Conservation (phyloP, 2,797 vertebrate genomes). For the Sphaeramia orbicularis region DNA sequence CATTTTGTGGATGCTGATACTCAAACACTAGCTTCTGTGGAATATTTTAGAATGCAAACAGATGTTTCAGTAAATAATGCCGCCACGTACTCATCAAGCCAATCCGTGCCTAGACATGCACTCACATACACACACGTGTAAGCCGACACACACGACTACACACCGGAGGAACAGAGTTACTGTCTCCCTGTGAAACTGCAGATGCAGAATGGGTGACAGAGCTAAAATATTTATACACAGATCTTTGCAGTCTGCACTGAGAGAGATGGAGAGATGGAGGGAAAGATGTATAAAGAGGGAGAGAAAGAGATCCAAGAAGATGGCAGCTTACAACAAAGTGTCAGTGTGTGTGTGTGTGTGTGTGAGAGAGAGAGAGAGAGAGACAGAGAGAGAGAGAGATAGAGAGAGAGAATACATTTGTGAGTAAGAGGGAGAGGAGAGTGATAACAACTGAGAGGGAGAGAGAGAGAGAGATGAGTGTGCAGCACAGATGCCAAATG, state of each 20-base stretch:
- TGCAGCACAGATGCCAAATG: conserved; percentile 80
- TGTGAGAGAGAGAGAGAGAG: conserved; percentile 17
- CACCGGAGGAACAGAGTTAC: conserved; percentile 30
- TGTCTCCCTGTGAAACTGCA: conserved; percentile 59
- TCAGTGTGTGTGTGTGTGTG: conserved; percentile 29
- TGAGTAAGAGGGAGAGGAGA: conserved; percentile 37
- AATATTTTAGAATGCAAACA: conserved; percentile 44
- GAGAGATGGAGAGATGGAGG: conserved; percentile 28
- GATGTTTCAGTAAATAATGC: conserved; percentile 51
- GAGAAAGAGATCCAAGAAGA: conserved; percentile 22
- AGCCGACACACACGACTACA: conserved; percentile 24
- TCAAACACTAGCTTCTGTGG: conserved; percentile 29
- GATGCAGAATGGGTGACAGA: conserved; percentile 70
- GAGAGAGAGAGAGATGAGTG: conserved; percentile 61
- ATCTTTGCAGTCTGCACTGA: conserved; percentile 65
- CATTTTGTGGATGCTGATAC: neutral
- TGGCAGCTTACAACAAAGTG: conserved; percentile 36
- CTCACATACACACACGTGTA: conserved; percentile 20
- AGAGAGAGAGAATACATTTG: conserved; percentile 12
- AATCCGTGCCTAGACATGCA: conserved; percentile 31
- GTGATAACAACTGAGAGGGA: conserved; percentile 48
- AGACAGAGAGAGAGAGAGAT: conserved; percentile 12
- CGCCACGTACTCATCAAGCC: conserved; percentile 27
- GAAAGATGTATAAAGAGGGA: conserved; percentile 34
- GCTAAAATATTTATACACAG: conserved; percentile 80